Conservation (phyloP, 1,140 invertebrate species). For the Hycleus phaleratus region DNA sequence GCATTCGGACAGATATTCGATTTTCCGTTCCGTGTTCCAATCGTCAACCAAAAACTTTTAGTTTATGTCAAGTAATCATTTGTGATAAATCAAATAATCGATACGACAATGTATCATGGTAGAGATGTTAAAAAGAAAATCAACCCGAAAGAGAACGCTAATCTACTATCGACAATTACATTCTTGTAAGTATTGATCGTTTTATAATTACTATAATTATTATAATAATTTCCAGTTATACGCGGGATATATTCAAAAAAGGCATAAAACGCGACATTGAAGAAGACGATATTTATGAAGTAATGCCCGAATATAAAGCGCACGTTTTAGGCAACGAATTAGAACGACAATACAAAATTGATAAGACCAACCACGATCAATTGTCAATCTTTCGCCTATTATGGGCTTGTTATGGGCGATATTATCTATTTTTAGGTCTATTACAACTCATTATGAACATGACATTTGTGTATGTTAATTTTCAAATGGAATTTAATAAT, state of each 20-base stretch:
- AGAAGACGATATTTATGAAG: conserved; percentile 46
- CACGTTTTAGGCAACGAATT: conserved; percentile 45
- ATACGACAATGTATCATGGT: conserved; percentile 3
- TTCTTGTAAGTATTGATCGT: conserved; percentile 5
- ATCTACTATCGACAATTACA: conserved; percentile 1
- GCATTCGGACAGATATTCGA: too few relatives aligned
- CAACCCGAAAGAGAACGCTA: conserved; percentile 11
- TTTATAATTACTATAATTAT: neutral
- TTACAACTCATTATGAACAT: conserved; percentile 1
- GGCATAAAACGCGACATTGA: conserved; percentile 45
- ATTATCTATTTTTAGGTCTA: neutral
- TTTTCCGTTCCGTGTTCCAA: too few relatives aligned
- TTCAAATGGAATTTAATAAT: neutral
- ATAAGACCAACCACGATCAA: conserved; percentile 28
- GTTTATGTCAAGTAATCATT: too few relatives aligned
- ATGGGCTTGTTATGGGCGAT: conserved; percentile 3
- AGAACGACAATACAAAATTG: conserved; percentile 40
- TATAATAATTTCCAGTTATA: neutral
- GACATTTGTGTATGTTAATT: conserved; percentile 1
- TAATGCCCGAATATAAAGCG: conserved; percentile 44
- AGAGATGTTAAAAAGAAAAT: neutral
- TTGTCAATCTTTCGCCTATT: conserved; percentile 5
- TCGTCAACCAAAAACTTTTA: too few relatives aligned
- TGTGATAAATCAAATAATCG: too few relatives aligned
- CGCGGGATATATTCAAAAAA: conserved; percentile 24